phyloP scores from a whole-genome alignment of 2,113 vertebrate genomes.

The Corvus moneduloides region DNA sequence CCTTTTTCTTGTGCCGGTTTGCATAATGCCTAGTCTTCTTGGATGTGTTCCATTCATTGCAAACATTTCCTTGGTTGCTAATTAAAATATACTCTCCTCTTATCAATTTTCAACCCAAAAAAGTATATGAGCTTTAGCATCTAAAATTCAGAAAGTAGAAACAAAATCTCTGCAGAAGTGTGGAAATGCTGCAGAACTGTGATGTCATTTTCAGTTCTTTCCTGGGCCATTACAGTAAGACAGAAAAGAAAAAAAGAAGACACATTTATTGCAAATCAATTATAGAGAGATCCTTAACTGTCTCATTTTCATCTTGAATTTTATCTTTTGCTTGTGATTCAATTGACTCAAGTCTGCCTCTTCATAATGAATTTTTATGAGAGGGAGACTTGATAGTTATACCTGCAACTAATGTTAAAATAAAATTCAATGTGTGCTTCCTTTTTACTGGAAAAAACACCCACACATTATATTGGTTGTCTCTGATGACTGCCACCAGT shows the following conservation, averaged over 20 bases:
- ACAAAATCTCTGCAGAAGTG: not conserved
- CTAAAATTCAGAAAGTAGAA: not conserved
- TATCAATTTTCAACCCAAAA: not conserved
- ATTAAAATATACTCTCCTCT: not conserved
- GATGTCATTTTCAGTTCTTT: not conserved
- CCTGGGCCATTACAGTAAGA: not conserved
- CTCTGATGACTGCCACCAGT: not conserved
- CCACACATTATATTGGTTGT: not conserved
- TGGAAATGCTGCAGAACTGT: not conserved
- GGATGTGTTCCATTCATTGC: not conserved
- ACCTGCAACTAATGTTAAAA: not conserved
- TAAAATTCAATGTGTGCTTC: not conserved
- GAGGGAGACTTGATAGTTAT: not conserved
- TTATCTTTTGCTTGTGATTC: not conserved
- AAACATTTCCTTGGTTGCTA: not conserved
- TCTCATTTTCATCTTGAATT: constrained; percentile 1
- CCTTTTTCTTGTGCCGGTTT: not conserved
- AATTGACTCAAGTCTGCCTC: not conserved
- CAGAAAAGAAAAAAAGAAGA: not conserved
- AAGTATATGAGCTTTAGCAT: not conserved
- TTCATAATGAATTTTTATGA: not conserved
- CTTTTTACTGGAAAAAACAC: not conserved
- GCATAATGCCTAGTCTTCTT: not conserved
- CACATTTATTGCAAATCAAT: not conserved
- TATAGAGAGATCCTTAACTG: not conserved